Evolutionary conservation across 2,888 invertebrate species (phyloP).

Genomic region (Lasioglossum calceatum): DNA sequence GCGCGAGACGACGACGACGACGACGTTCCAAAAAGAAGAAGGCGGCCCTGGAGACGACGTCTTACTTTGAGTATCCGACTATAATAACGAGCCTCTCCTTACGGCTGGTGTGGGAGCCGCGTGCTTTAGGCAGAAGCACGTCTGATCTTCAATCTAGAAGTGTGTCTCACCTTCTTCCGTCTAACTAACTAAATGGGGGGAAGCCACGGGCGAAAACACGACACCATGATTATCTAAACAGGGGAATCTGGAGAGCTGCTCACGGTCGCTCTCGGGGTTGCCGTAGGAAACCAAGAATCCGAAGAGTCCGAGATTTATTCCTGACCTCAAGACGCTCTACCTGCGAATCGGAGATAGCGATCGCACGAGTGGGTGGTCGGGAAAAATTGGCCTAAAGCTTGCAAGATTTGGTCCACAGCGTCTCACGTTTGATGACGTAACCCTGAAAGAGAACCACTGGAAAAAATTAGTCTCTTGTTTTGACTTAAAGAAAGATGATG

Average conservation of each 20-base stretch:
- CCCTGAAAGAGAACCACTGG: background rate
- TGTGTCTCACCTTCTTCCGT: slow-evolving; percentile 44
- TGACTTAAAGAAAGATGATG: background rate
- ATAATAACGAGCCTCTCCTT: slow-evolving; percentile 57
- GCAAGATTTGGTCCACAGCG: background rate
- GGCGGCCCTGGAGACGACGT: slow-evolving; percentile 15
- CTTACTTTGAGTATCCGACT: slow-evolving; percentile 52
- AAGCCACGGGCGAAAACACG: slow-evolving; percentile 50
- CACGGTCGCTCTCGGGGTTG: background rate
- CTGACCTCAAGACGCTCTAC: slow-evolving; percentile 2
- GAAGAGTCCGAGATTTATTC: slow-evolving; percentile 30
- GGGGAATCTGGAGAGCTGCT: slow-evolving; percentile 40
- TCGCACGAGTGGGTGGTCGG: background rate
- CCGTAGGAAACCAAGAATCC: slow-evolving; percentile 32
- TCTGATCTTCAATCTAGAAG: slow-evolving; percentile 61
- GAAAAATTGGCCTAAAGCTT: background rate
- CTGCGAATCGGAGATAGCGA: background rate
- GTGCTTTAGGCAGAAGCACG: slow-evolving; percentile 59
- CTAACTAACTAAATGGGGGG: slow-evolving; percentile 56
- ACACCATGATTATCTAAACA: slow-evolving; percentile 57
- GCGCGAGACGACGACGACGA: slow-evolving; percentile 6
- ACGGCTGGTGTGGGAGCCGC: slow-evolving; percentile 29
- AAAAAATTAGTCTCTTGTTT: background rate
- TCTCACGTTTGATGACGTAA: background rate
- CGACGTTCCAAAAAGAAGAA: slow-evolving; percentile 14